A percentile compares a stretch with the other conserved stretches of the same genome.
phyloP scores from a whole-genome alignment of 2,113 vertebrate species.

The Pavo muticus region DNA sequence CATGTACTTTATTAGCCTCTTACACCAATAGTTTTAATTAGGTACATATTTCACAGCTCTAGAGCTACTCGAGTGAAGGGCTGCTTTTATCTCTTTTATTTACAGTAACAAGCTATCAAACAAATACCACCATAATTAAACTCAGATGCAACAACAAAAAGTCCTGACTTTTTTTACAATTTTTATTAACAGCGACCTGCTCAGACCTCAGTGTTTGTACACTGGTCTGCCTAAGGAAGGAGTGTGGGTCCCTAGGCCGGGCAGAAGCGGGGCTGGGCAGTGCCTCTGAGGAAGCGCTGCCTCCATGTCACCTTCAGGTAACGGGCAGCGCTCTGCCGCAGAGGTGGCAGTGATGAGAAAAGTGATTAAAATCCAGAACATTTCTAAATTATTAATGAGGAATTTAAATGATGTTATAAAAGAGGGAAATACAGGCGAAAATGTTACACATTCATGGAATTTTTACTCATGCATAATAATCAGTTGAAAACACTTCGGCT shows the following conservation, averaged over 20 bases:
- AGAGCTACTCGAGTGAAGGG: constrained; percentile 89
- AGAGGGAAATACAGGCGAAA: constrained; percentile 77
- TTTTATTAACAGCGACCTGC: constrained; percentile 66
- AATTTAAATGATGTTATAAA: constrained; percentile 85
- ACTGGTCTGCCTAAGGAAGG: constrained; percentile 42
- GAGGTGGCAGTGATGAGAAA: constrained; percentile 76
- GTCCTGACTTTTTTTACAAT: background rate
- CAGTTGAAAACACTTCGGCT: constrained; percentile 76
- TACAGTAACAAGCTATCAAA: constrained; percentile 88
- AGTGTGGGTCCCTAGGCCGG: constrained; percentile 23
- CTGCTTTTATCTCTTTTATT: constrained; percentile 92
- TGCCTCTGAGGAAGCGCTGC: background rate
- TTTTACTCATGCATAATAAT: constrained; percentile 83
- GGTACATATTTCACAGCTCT: constrained; percentile 98
- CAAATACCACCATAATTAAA: constrained; percentile 83
- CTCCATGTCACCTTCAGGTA: constrained; percentile 78
- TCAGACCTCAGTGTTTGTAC: constrained; percentile 63
- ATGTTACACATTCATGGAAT: constrained; percentile 83
- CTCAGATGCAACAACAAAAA: constrained; percentile 63
- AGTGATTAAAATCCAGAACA: constrained; percentile 84
- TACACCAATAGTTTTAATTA: constrained; percentile 99
- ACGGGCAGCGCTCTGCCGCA: constrained; percentile 25
- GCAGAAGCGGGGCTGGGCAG: background rate
- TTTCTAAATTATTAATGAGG: constrained; percentile 81
- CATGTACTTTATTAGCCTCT: constrained; percentile 97